Percentiles rank a stretch among this genome's conserved stretches.
These are phyloP conservation scores for Leptopilina clavipes DNA, from an alignment of 1,140 invertebrate genomes.

Conservation along the genomic window DNA sequence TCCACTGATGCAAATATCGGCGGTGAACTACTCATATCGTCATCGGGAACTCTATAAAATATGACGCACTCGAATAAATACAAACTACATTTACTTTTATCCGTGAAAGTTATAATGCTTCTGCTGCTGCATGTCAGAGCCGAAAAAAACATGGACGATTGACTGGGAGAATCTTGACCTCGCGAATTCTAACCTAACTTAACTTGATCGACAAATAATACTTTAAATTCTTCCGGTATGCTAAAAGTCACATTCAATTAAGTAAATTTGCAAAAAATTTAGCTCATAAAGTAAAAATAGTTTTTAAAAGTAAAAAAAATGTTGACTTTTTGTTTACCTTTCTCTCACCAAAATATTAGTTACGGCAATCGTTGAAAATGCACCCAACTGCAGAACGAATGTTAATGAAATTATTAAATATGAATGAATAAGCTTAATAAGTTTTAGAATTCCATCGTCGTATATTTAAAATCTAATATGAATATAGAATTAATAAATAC, in stretches of 20 bases:
- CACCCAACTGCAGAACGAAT: no score
- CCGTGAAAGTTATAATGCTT: constrained; percentile 9
- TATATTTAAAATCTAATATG: no score
- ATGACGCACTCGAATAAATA: background rate
- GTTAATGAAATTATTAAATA: no score
- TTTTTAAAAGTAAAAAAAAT: no score
- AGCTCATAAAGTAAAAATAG: no score
- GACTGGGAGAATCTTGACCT: background rate
- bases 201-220: background rate
- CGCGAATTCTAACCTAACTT: background rate
- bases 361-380: no score
- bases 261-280: no score
- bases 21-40: background rate
- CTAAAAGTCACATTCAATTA: background rate
- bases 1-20: constrained; percentile 1
- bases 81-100: constrained; percentile 8
- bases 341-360: no score
- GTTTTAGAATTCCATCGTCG: no score
- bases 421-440: no score
- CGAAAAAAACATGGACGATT: constrained; percentile 26
- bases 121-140: background rate
- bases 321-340: no score
- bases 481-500: no score
- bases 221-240: background rate
- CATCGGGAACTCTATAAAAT: background rate